Evolutionary conservation across 2,113 vertebrate species (phyloP), one percentile per base, ranked within the genome.

Genomic region (Silurus asotus): DNA sequence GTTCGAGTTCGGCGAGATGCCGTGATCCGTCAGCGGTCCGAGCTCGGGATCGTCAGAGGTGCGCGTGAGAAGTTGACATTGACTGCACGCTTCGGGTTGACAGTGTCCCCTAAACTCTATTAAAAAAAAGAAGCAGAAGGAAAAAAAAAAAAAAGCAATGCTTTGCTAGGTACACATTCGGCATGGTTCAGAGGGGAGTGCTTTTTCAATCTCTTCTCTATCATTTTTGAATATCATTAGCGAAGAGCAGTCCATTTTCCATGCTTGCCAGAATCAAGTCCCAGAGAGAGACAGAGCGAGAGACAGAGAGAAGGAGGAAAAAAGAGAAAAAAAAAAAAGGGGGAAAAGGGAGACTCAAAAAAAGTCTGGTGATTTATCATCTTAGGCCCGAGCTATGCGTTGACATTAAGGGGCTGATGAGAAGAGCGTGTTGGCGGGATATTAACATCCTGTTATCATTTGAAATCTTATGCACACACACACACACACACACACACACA

Each of bases 161-260:
- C 93, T 94, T 94, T 94, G 93, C 87, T 91, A 90, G 88, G 81
- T 90, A 88, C 85, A 90, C 95, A 95, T 96, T 96, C 96, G 95
- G 94, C 93, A 93, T 94, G 96, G 95, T 96, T 96, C 95, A 96
- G 95, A 93, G 95, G 95, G 94, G 96, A 96, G 95, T 94, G 95
- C 94, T 96, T 96, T 97, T 97, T 96, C 96, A 96, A 98, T 99
- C 97, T 99, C 95, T 95, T 95, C 96, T 97, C 96, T 97, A 97
- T 98, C 96, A 98, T 98, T 99, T 99, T 98, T 97, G 92, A 97
- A 97, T 89, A 97, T 99, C 98, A 99, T 99, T 99, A 98, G 96
- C 96, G 95, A 96, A 95, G 95, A 96, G 94, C 93, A 97, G 94
- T 96, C 96, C 95, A 97, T 98, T 97, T 96, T 96, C 96, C 96